Conservation (phyloP, 2,113 vertebrate species). For the Corythornis cristatus region DNA sequence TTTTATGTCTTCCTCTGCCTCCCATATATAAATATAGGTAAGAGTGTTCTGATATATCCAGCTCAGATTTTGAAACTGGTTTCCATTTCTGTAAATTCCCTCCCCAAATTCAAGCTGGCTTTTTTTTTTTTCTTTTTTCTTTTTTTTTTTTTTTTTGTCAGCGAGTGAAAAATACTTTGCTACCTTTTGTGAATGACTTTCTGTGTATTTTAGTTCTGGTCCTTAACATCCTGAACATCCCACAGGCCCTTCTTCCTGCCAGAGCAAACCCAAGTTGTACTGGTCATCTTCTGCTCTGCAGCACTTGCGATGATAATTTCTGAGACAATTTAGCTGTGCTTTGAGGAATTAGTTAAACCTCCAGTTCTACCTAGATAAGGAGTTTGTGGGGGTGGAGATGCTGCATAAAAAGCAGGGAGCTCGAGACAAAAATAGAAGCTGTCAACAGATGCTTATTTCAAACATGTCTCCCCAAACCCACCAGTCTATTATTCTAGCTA, state of each 20-base stretch:
- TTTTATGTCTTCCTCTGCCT: neutral
- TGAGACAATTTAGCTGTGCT: neutral
- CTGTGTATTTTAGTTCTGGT: neutral
- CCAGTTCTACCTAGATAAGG: conserved; percentile 13
- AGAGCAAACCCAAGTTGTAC: neutral
- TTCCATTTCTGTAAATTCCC: neutral
- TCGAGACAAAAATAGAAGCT: conserved; percentile 47
- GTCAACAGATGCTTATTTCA: conserved; percentile 42
- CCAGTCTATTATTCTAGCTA: conserved; percentile 45
- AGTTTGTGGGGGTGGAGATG: neutral
- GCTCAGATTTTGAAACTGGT: neutral
- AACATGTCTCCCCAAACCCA: conserved; percentile 45
- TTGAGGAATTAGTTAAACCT: conserved; percentile 30
- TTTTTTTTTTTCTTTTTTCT: neutral
- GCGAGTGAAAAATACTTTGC: neutral
- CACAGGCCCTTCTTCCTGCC: neutral
- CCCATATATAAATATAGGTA: neutral
- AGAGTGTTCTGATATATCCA: neutral
- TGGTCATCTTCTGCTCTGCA: neutral
- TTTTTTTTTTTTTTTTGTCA: neutral
- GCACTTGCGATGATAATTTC: neutral
- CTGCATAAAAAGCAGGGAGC: conserved; percentile 7
- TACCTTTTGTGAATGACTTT: neutral
- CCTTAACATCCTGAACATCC: neutral
- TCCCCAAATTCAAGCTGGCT: neutral